Base-by-base conservation (phyloP, 2,797 vertebrate species). In the Lepus townsendii region DNA sequence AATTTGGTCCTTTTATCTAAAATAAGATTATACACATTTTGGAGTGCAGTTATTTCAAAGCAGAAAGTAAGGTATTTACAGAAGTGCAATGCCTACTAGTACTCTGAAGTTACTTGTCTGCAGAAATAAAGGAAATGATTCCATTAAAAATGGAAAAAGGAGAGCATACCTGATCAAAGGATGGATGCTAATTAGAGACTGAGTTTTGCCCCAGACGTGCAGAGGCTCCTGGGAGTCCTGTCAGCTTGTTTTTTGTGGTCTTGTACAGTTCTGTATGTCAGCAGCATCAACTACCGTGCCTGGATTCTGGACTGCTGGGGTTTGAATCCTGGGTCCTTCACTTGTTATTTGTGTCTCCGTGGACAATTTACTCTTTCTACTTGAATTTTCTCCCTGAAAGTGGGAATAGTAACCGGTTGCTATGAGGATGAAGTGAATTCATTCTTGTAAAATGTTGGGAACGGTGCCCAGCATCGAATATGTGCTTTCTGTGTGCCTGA, bases 71-170 rank as follows among this genome's bases (percentile, higher is more conserved):
- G 63, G 38, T 3, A 78, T 75, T 93, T 93, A 89, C 11, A 65
- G 78, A 93, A 83, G 65, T 47, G 60, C 60, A 57, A 5, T 13
- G 73, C 22, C 20, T 83, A 27, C 26, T 60, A 62, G 24, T 60
- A 50, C 9, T 60, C 35, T 88, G 27, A 89, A 89, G 24, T 76
- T 86, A 85, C 35, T 89, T 89, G 19, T 91, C 50, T 79, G n/a
- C 52, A 85, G 52, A 90, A 90, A 79, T 63, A 91, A 78, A 83
- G 63, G 35, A 72, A 65, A 68, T 88, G 77, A 73, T 83, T 79
- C 10, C 32, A 78, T 85, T 84, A 60, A 65, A 69, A 66, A 20
- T 47, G 27, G 26, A 52, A 80, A 79, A 10, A 91, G 72, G 71
- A 32, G 8, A 76, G 71, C 30, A 6, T 79, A 47, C 30, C 20